Conservation (phyloP, 2,888 invertebrate genomes). For the Synanthedon formicaeformis region DNA sequence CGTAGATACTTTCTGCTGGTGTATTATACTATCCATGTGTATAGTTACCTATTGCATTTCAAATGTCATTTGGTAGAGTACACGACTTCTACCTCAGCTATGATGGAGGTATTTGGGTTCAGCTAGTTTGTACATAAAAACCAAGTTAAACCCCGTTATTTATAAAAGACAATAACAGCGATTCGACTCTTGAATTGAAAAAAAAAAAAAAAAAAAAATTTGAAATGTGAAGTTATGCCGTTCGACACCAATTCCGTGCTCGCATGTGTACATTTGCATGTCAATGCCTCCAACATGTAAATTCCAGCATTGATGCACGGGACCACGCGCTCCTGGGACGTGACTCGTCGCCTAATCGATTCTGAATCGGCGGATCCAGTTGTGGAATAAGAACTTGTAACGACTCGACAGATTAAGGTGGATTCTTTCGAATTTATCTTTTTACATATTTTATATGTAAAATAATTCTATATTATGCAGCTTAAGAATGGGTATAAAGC, state of each 20-base stretch:
- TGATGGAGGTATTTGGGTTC: no score
- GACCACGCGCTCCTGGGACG: conserved; percentile 20
- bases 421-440: conserved; percentile 5
- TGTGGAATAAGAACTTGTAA: conserved; percentile 17
- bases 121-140: no score
- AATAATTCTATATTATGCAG: no score
- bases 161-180: no score
- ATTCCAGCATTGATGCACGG: conserved; percentile 26
- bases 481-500: no score
- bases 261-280: conserved; percentile 23
- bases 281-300: conserved; percentile 31
- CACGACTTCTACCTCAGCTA: no score
- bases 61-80: no score
- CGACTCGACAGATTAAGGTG: conserved; percentile 7
- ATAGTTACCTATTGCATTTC: no score
- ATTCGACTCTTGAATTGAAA: neutral
- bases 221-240: neutral
- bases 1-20: no score
- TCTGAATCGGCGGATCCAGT: conserved; percentile 10
- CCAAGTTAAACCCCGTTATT: no score
- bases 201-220: neutral
- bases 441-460: conserved; percentile 6
- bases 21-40: no score
- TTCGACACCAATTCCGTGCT: neutral
- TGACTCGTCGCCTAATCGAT: conserved; percentile 25